These are phyloP conservation scores for Epirrhoe tristata DNA, from an alignment of 2,888 invertebrate genomes.

Conservation along the genomic window DNA sequence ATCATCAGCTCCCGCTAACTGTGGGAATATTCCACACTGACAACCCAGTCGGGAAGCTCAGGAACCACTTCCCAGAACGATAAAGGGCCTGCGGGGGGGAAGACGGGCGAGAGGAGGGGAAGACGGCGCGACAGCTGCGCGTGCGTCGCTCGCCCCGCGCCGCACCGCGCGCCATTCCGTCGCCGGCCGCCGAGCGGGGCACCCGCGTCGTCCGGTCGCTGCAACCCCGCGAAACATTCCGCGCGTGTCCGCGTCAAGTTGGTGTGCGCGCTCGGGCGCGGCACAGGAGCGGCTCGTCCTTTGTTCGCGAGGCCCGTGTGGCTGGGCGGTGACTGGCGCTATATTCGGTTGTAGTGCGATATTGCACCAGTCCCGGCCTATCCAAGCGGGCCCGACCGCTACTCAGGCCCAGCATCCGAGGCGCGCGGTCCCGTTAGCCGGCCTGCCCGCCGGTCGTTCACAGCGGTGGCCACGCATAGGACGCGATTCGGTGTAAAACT, in stretches of 20 bases:
- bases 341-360: conserved; percentile 81
- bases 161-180: conserved; percentile 68
- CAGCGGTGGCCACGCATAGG: conserved; percentile 84
- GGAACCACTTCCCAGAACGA: conserved; percentile 86
- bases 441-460: conserved; percentile 73
- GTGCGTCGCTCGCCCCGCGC: conserved; percentile 66
- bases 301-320: conserved; percentile 81
- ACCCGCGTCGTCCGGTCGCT: conserved; percentile 53
- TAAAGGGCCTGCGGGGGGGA: conserved; percentile 72
- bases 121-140: conserved; percentile 80
- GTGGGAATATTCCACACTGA: conserved; percentile 60
- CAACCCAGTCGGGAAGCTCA: conserved; percentile 82
- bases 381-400: conserved; percentile 84
- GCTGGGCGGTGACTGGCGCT: conserved; percentile 83
- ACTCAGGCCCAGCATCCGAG: conserved; percentile 79
- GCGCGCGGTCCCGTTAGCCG: conserved; percentile 82
- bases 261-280: conserved; percentile 57
- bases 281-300: conserved; percentile 71
- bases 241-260: conserved; percentile 55
- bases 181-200: conserved; percentile 59
- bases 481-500: conserved; percentile 83
- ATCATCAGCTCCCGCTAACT: conserved; percentile 49
- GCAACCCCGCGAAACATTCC: conserved; percentile 69
- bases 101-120: conserved; percentile 55
- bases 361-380: conserved; percentile 87